Evolutionary conservation across 2,888 invertebrate species (phyloP), one percentile per base, ranked within the genome.

Genomic region (Latheticus oryzae): DNA sequence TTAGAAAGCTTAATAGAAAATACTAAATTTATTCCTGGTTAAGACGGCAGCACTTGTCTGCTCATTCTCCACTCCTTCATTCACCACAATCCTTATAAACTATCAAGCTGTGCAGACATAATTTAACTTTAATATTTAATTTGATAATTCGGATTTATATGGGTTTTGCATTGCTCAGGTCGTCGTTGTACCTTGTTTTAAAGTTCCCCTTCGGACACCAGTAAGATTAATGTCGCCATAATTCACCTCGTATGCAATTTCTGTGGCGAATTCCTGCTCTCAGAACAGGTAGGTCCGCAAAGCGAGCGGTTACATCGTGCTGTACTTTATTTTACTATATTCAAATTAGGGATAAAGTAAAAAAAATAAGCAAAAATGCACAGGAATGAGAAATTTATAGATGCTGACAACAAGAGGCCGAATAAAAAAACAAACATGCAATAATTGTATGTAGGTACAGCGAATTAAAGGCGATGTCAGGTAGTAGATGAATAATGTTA

Each of bases 211-310:
- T 64, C 53, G 66, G 66, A 64, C 66, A 66, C 45, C 48, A 54
- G 33, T 47, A 63, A 66, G 66, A 66, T 66, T 66, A 66, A 66
- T 66, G 64, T 43, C 52, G 55, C 63, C 37, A 63, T 66, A 64
- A 62, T 62, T 66, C 66, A 64, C 64, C 56, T 58, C 51, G 66
- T 58, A 64, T 63, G 61, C 60, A 64, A 61, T 64, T 61, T 61
- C 63, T 64, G 63, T 63, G 64, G 66, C 58, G 59, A 64, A 64
- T 66, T 64, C 64, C 63, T n/a, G n/a, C n/a, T 64, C 61, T 59
- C 59, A 47, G 58, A 54, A 57, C 64, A 64, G 63, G 66, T 66
- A 64, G 52, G 58, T 58, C 48, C 38, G 42, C 48, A 45, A 26
- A 21, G 45, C 45, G 45, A 54, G 48, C 55, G 55, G 45, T 38